Base-by-base conservation (phyloP, 2,797 vertebrate species). In the Microcaecilia unicolor region DNA sequence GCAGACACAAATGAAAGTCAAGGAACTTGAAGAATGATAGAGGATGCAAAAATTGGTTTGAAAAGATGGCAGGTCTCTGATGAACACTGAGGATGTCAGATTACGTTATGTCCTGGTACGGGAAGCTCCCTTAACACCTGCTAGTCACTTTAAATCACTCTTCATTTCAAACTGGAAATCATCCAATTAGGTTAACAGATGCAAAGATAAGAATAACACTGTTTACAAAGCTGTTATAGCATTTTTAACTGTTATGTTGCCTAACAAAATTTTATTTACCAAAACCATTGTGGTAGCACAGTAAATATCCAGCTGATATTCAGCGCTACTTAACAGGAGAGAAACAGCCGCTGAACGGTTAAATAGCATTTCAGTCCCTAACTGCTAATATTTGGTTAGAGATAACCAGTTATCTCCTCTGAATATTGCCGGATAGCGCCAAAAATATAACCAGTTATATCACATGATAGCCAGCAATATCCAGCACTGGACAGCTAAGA, bases 131-230 rank as follows among this genome's bases (percentile, higher is more conserved):
- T 48, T 51, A 72, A 68, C 29, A 57, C 67, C 41, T 49, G 31
- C 24, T 58, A 55, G 57, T 71, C 58, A 46, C 61, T 66, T 67
- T 64, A 65, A 67, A 70, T 76, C 64, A 45, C 49, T 64, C 49
- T 67, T 34, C 35, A 58, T 69, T 80, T 70, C 51, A 58, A 69
- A 77, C 53, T 68, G 50, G 61, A 77, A 67, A 71, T 58, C 62
- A 69, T 60, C 51, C 49, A 73, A 64, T 72, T 67, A 70, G 34
- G 53, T 53, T 44, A 71, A 61, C 48, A 64, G 38, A 45, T 67
- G 60, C 48, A 63, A 39, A 60, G 48, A 51, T 46, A 29, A 36
- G 38, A 64, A 61, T 58, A 62, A 31, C 38, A 17, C 47, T 33
- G 40, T 48, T n/a, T 48, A n/a, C 26, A 37, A 55, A 27, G 39